These are phyloP conservation scores for Sphaerophoria rueppellii DNA, from an alignment of 2,888 invertebrate genomes.

Conservation along the genomic window DNA sequence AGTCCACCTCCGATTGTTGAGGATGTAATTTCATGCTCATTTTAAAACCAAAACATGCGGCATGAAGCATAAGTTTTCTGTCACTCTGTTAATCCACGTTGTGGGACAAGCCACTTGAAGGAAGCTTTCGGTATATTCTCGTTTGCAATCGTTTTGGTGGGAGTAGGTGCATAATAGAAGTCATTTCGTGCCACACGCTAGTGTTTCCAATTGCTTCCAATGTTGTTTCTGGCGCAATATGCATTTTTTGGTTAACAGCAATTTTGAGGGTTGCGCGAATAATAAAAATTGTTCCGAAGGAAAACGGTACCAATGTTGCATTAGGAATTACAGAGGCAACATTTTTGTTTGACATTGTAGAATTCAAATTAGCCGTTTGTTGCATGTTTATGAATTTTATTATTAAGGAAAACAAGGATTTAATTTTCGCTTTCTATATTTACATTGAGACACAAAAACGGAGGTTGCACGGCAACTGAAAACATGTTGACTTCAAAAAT, in stretches of 20 bases:
- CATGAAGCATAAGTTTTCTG: slow-evolving; percentile 40
- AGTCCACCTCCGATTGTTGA: slow-evolving; percentile 9
- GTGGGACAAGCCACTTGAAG: slow-evolving; percentile 56
- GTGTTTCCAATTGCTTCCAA: slow-evolving; percentile 39
- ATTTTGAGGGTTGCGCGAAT: slow-evolving; percentile 43
- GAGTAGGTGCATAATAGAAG: slow-evolving; percentile 14
- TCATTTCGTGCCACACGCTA: slow-evolving; percentile 67
- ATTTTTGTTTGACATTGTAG: slow-evolving; percentile 55
- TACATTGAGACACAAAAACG: background rate
- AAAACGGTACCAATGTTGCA: slow-evolving; percentile 21
- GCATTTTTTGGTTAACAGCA: slow-evolving; percentile 52
- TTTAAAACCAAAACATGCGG: slow-evolving; percentile 63
- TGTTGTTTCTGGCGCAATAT: slow-evolving; percentile 27
- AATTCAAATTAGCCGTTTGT: slow-evolving; percentile 48
- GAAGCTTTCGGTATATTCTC: slow-evolving; percentile 44
- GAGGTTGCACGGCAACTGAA: too few relatives aligned
- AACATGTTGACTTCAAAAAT: too few relatives aligned
- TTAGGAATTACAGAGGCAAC: too few relatives aligned
- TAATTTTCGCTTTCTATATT: background rate
- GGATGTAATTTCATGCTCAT: slow-evolving; percentile 65
- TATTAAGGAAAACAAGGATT: background rate
- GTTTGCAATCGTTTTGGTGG: background rate
- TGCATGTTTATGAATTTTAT: slow-evolving; percentile 46
- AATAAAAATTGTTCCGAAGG: slow-evolving; percentile 50
- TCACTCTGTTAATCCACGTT: slow-evolving; percentile 24